Evolutionary conservation across 37 sponge, comb jelly and placozoan genomes (phyloP).

Genomic region (Theonella swinhoei): DNA sequence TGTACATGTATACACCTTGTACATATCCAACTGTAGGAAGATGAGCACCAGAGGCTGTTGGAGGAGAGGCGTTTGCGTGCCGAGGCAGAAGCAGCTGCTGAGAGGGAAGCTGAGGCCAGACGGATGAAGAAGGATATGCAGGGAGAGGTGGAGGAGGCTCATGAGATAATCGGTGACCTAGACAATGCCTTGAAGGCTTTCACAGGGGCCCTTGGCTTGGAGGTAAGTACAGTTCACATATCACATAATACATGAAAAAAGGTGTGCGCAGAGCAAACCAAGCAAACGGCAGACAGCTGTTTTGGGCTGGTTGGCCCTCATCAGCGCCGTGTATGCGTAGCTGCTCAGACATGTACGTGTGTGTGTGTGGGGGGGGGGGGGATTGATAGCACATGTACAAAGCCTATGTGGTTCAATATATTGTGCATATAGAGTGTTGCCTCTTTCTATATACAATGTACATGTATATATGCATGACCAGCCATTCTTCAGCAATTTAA

Average conservation of each 20-base stretch:
- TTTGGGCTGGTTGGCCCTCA: too few relatives aligned
- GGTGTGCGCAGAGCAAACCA: too few relatives aligned
- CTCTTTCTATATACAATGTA: not conserved
- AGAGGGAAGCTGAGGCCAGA: conserved; percentile 65
- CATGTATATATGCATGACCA: too few relatives aligned
- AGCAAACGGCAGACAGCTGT: too few relatives aligned
- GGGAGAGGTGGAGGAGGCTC: conserved; percentile 48
- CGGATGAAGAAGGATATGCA: conserved; percentile 14
- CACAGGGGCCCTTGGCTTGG: conserved; percentile 20
- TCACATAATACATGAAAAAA: too few relatives aligned
- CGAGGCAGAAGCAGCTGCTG: conserved; percentile 25
- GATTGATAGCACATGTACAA: not conserved
- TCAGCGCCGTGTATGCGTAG: too few relatives aligned
- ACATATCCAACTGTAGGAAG: conserved; percentile 10
- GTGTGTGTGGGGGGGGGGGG: too few relatives aligned
- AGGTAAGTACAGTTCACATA: conserved; percentile 6
- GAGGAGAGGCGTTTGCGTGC: conserved; percentile 29
- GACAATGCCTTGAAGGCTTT: conserved; percentile 61
- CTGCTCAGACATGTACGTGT: too few relatives aligned
- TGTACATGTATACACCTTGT: not conserved
- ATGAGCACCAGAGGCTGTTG: conserved; percentile 36
- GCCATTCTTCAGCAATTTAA: too few relatives aligned
- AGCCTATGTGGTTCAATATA: not conserved
- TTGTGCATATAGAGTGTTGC: not conserved
- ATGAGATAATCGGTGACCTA: conserved; percentile 54